Evolutionary conservation across 2,797 vertebrate species (phyloP), one percentile per base, ranked within the genome.

Genomic region (Poecilia velifera): DNA sequence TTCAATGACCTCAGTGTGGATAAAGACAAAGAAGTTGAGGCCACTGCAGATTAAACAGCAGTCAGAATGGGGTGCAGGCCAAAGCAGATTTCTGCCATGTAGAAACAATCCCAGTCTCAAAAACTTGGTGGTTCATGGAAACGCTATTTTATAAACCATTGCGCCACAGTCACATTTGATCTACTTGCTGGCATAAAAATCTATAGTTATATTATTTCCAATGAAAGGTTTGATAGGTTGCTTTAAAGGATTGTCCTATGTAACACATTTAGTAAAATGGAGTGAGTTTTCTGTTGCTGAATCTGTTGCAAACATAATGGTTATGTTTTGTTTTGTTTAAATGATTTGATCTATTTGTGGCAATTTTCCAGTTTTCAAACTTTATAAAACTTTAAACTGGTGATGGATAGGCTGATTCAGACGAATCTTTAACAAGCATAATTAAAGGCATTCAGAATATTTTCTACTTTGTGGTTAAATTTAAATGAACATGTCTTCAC

Each of bases 11-110:
- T 68, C 20, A 68, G 20, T 6, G 18, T 41, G 20, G 64, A 68
- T 12, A n/a, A 68, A 68, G 64, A 68, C 41, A 71, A 71, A 43
- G 22, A 71, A 14, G 22, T n/a, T 71, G 12, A 71, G 68, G n/a
- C 9, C 7, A 41, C 4, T 45, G n/a, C 22, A n/a, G 39, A 43
- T 45, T 3, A 70, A 45, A 70, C n/a, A 28, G 12, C 22, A 13
- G 41, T 43, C 41, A 45, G 39, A 45, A 70, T 6, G 12, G 39
- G 66, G 10, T 13, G 39, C 39, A 70, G 12, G 45, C 39, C 39
- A 45, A 70, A 45, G 10, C 5, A 43, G 41, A 71, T 45, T 43
- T 70, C 22, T 43, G 22, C 41, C 41, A 43, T n/a, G 22, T 12
- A 68, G 64, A 68, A 68, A 22, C 64, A 39, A 10, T 31, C 43